These are phyloP conservation scores for Coenonympha arcania DNA, from an alignment of 2,888 invertebrate genomes.

Conservation along the genomic window DNA sequence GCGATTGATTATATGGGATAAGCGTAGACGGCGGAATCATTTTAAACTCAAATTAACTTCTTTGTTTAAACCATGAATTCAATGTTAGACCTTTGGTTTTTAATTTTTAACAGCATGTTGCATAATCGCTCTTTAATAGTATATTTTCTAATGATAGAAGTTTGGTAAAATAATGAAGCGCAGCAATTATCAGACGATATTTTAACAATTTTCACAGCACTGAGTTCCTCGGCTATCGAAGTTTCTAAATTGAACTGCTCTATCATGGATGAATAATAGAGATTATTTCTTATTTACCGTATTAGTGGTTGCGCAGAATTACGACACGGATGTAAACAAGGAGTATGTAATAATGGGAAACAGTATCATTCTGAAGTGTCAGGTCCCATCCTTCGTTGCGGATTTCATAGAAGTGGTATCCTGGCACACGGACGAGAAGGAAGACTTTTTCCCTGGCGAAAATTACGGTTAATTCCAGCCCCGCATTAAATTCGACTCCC, in stretches of 20 bases:
- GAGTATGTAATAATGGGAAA: constrained; percentile 88
- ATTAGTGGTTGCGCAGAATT: constrained; percentile 84
- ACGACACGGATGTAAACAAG: constrained; percentile 88
- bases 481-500: background rate
- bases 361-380: constrained; percentile 85
- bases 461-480: constrained; percentile 71
- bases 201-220: too few species aligned
- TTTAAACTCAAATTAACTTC: too few species aligned
- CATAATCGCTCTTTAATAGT: background rate
- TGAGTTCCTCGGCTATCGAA: too few species aligned
- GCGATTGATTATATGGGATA: background rate
- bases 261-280: background rate
- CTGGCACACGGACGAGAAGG: constrained; percentile 85
- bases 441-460: constrained; percentile 79
- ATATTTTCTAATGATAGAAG: background rate
- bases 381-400: constrained; percentile 88
- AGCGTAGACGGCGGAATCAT: background rate
- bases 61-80: too few species aligned
- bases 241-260: too few species aligned
- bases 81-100: background rate
- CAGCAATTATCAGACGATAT: too few species aligned
- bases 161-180: too few species aligned
- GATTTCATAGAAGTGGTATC: constrained; percentile 88
- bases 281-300: constrained; percentile 19
- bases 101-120: background rate